Percentiles rank a stretch among this genome's conserved stretches.
phyloP scores from a whole-genome alignment of 2,888 invertebrate genomes.

The Drosophila macrospina region DNA sequence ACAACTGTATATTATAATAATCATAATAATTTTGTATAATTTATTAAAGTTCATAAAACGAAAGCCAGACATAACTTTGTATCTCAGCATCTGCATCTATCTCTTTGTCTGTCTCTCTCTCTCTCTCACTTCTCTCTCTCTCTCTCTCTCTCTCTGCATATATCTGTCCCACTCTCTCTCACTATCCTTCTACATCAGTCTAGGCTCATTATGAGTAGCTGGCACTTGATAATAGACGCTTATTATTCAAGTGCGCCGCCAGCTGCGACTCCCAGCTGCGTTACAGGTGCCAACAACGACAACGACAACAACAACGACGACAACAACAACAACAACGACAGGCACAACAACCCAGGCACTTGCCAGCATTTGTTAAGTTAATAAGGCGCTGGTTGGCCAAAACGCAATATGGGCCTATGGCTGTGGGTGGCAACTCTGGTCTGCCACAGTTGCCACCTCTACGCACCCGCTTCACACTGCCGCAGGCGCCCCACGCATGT shows the following conservation, averaged over 20 bases:
- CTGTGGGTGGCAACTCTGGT: slow-evolving; percentile 6
- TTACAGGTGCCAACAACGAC: slow-evolving; percentile 61
- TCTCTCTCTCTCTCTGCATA: neutral
- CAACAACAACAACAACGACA: slow-evolving; percentile 4
- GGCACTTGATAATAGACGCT: slow-evolving; percentile 67
- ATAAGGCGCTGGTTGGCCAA: slow-evolving; percentile 53
- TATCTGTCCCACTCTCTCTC: neutral
- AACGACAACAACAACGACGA: slow-evolving; percentile 12
- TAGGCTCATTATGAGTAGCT: slow-evolving; percentile 43
- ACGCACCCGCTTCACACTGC: slow-evolving; percentile 18
- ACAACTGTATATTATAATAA: slow-evolving; percentile 28
- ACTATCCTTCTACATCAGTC: slow-evolving; percentile 23
- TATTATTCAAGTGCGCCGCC: slow-evolving; percentile 71
- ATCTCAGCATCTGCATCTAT: slow-evolving; percentile 1
- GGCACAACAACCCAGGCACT: slow-evolving; percentile 27
- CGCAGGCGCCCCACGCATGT: slow-evolving; percentile 58
- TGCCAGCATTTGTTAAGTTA: slow-evolving; percentile 66
- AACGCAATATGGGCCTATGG: slow-evolving; percentile 5
- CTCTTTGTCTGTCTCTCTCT: neutral
- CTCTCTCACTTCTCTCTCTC: neutral
- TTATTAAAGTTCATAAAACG: slow-evolving; percentile 37
- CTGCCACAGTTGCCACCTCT: slow-evolving; percentile 13
- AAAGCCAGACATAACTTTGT: slow-evolving; percentile 10
- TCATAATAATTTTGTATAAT: slow-evolving; percentile 50
- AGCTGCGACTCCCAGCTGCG: slow-evolving; percentile 51